Evolutionary conservation across 2,888 invertebrate species (phyloP).

Genomic region (Polietes domitor): DNA sequence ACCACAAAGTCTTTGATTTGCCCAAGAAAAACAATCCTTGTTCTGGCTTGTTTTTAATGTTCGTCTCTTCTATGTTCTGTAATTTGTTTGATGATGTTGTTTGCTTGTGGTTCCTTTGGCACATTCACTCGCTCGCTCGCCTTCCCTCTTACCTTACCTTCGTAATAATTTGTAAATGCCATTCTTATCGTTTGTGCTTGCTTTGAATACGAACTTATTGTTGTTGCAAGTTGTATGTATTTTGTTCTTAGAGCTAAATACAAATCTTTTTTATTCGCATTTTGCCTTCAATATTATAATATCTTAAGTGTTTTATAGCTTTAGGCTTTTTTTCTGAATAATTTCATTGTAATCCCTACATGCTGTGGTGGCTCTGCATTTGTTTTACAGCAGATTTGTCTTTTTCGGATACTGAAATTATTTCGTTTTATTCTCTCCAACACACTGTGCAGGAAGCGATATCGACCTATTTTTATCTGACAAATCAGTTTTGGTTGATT

Average conservation of each 20-base stretch:
- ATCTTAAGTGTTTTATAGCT: conserved; percentile 47
- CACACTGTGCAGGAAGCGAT: too few species aligned
- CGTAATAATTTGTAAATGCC: conserved; percentile 32
- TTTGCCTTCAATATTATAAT: conserved; percentile 37
- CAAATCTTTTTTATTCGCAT: not conserved
- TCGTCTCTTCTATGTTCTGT: conserved; percentile 12
- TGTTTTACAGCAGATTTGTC: too few species aligned
- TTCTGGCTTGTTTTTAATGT: conserved; percentile 5
- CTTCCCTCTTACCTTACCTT: conserved; percentile 44
- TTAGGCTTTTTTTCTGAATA: conserved; percentile 15
- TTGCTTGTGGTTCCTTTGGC: not conserved
- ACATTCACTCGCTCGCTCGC: conserved; percentile 7
- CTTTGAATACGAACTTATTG: conserved; percentile 20
- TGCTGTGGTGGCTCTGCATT: not conserved
- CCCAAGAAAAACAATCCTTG: conserved; percentile 15
- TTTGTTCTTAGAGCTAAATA: not conserved
- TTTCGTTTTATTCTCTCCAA: too few species aligned
- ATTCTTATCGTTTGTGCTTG: not conserved
- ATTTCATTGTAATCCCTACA: not conserved
- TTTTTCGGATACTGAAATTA: too few species aligned
- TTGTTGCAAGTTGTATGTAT: not conserved
- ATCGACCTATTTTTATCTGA: too few species aligned
- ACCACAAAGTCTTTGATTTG: conserved; percentile 27
- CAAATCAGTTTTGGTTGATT: too few species aligned
- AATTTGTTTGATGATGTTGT: conserved; percentile 32